phyloP scores from a whole-genome alignment of 1,140 invertebrate genomes.

The Tenebrio molitor region DNA sequence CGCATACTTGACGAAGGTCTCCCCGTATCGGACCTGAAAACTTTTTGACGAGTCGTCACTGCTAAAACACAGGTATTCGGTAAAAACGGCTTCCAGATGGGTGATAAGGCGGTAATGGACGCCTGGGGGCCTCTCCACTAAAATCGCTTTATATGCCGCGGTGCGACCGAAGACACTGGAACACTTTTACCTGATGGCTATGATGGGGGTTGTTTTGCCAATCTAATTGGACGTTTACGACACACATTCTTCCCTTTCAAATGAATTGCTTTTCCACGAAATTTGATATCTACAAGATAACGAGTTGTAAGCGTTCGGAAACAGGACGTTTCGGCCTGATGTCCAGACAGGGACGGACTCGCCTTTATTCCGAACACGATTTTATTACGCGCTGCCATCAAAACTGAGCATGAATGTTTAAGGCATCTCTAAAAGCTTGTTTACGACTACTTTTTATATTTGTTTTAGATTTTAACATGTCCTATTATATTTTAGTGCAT shows the following conservation, averaged over 20 bases:
- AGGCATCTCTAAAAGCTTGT: constrained; percentile 33
- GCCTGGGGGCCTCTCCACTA: constrained; percentile 36
- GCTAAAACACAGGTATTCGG: constrained; percentile 32
- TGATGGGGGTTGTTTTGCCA: constrained; percentile 31
- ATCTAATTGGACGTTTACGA: constrained; percentile 41
- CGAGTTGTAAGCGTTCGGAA: not conserved
- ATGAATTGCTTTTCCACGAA: constrained; percentile 32
- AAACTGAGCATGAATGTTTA: constrained; percentile 15
- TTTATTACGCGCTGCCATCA: constrained; percentile 14
- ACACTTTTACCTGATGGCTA: constrained; percentile 30
- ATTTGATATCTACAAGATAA: constrained; percentile 33
- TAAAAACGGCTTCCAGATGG: constrained; percentile 34
- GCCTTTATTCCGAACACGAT: not conserved
- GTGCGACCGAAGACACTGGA: constrained; percentile 6
- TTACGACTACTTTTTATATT: constrained; percentile 31
- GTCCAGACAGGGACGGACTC: not conserved
- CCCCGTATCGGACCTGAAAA: constrained; percentile 6
- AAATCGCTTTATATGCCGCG: constrained; percentile 32
- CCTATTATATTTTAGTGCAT: constrained; percentile 39
- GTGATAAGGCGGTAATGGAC: constrained; percentile 39
- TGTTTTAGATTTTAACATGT: constrained; percentile 40
- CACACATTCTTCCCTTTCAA: constrained; percentile 32
- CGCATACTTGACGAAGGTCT: constrained; percentile 38
- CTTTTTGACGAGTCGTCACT: constrained; percentile 38
- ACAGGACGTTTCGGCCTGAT: no score